Evolutionary conservation across 2,888 invertebrate species (phyloP), one percentile per base, ranked within the genome.

Genomic region (Euproctis similis): DNA sequence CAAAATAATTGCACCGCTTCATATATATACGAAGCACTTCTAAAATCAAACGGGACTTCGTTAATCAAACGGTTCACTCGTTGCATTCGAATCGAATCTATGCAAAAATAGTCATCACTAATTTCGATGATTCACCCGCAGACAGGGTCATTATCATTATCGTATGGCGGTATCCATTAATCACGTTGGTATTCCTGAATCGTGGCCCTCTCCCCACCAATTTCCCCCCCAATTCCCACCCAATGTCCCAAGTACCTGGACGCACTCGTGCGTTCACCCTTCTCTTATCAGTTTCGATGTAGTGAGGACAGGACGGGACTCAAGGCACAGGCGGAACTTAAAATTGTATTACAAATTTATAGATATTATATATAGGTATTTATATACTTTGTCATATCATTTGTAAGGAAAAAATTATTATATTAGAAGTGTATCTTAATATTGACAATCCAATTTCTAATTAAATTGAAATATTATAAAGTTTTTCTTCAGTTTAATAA

Each of bases 191-290:
- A 73, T 77, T 67, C 70, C 73, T 69, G 68, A 66, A 65, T 57
- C 54, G 62, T 59, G 52, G 59, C 53, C 53, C 59, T 52, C 48
- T 47, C 47, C 49, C 47, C 36, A 30, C 44, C 44, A 31, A 41
- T 51, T 53, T 57, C 51, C 44, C 36, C 26, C n/a, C n/a, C 59
- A 53, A 49, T 47, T 46, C 49, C 47, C 36, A 30, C 44, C 44
- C 31, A 41, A 50, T 53, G 57, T 51, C 44, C 36, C 26, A 26
- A 68, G 71, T 75, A 70, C 77, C 74, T 77, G 78, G 71, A 75
- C 76, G 75, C 78, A 76, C 64, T 75, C 76, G 72, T 81, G 77
- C 80, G 75, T 80, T 69, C 76, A 75, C 80, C 76, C 80, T 76
- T 69, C 70, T 59, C 75, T 80, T 82, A 81, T 82, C 82, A 81